Evolutionary conservation across 2,888 invertebrate species (phyloP), one percentile per base, ranked within the genome.

Genomic region (Eudemis profundana): DNA sequence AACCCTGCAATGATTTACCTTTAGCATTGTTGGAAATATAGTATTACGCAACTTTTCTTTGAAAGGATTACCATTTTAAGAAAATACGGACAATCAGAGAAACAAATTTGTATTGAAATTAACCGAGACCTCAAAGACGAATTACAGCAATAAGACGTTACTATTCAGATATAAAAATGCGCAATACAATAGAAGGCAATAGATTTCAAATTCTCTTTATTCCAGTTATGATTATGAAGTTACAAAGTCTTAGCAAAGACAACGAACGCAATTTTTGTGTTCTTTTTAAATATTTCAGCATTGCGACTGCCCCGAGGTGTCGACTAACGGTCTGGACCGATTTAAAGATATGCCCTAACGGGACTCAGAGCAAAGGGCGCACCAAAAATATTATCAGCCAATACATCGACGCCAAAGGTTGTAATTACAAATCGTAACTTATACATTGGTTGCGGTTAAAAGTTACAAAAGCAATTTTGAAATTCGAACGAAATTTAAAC

Each of bases 341-440:
- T 79, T 75, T 72, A 74, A 79, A 80, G 82, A 84, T 84, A 85
- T 81, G 75, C 72, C 47, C 66, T 71, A 79, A 82, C 83, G 79
- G 81, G 74, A 78, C 78, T 75, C 73, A 74, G 74, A 76, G 74
- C 66, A 66, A 70, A 75, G 70, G 68, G 66, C 68, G 69, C 62
- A 68, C 71, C 68, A 65, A 72, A 72, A 60, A 56, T 65, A 60
- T 46, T 60, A 57, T 64, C 57, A 14, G 44, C 36, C 36, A 27
- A 53, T 57, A 46, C 19, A 65, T 60, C 38, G 51, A 23, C n/a
- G 27, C 44, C 38, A 42, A 53, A 65, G 64, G 29, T 21, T 53
- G 40, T 60, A 40, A 65, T 65, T 65, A 60, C 21, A 47, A 60
- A 44, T 47, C 59, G 59, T 65, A 40, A 59, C 23, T 46, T 59